Evolutionary conservation across 2,888 invertebrate species (phyloP).

Genomic region (Apamea sordens): DNA sequence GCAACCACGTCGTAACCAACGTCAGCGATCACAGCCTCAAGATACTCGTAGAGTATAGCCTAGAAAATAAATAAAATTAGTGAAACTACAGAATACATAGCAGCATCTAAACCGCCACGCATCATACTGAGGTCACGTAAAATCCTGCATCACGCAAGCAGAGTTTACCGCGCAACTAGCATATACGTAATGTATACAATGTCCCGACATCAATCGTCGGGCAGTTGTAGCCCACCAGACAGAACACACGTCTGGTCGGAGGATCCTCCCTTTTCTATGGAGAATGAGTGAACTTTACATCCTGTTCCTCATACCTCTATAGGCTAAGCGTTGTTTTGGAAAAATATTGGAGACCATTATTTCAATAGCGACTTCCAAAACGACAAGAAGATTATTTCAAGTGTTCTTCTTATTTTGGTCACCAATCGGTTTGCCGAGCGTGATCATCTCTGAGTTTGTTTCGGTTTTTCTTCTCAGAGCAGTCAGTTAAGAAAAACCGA

Average conservation of each 20-base stretch:
- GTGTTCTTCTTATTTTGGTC: not conserved
- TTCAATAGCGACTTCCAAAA: not conserved
- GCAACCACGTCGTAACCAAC: slow-evolving; percentile 77
- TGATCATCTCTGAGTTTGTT: not conserved
- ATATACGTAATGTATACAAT: too few relatives aligned
- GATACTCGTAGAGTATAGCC: slow-evolving; percentile 75
- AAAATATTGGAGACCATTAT: too few relatives aligned
- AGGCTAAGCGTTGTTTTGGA: too few relatives aligned
- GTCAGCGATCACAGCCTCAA: slow-evolving; percentile 77
- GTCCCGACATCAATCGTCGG: too few relatives aligned
- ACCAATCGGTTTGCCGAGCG: not conserved
- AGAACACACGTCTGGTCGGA: too few relatives aligned
- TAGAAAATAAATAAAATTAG: slow-evolving; percentile 57
- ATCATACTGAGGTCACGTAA: not conserved
- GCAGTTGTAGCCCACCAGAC: too few relatives aligned
- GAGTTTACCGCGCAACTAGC: not conserved
- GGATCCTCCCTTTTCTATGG: too few relatives aligned
- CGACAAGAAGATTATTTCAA: not conserved
- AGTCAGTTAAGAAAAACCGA: too few relatives aligned
- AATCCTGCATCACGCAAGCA: not conserved
- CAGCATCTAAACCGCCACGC: too few relatives aligned
- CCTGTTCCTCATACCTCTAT: too few relatives aligned
- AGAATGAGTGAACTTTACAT: too few relatives aligned
- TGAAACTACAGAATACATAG: not conserved
- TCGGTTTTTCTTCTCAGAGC: too few relatives aligned